phyloP scores from a whole-genome alignment of 92 coral and sea anemone genomes.

The Epizoanthus stellaris region DNA sequence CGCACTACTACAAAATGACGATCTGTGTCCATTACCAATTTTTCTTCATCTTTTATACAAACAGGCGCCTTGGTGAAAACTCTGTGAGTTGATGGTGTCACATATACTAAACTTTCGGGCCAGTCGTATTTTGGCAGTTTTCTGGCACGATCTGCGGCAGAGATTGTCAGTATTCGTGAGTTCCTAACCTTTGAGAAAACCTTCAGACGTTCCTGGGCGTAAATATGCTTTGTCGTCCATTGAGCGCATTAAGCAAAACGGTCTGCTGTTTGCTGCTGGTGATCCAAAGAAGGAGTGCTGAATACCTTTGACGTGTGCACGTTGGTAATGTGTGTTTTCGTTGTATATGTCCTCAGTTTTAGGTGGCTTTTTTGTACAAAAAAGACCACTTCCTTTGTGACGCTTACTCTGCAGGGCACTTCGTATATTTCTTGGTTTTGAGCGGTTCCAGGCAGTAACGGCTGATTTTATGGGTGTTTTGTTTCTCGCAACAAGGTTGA shows the following conservation, averaged over 20 bases:
- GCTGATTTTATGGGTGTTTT: conserved; percentile 49
- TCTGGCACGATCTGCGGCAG: conserved; percentile 50
- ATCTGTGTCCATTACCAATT: conserved; percentile 27
- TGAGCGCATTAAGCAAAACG: conserved; percentile 30
- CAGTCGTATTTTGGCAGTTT: conserved; percentile 58
- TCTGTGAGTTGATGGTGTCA: conserved; percentile 46
- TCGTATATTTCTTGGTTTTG: conserved; percentile 42
- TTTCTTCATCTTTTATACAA: conserved; percentile 42
- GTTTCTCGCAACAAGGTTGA: conserved; percentile 32
- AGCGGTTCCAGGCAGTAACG: conserved; percentile 58
- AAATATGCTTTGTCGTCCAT: no score
- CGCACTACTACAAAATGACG: conserved; percentile 1
- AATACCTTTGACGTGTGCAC: conserved; percentile 17
- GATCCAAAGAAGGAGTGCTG: conserved; percentile 2
- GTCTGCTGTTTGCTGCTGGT: conserved; percentile 27
- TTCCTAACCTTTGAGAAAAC: conserved; percentile 24
- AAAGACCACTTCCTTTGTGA: conserved; percentile 39
- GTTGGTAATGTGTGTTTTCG: conserved; percentile 54
- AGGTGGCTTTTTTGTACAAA: conserved; percentile 56
- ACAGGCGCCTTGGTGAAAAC: conserved; percentile 29
- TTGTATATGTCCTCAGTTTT: conserved; percentile 47
- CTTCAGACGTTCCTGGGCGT: conserved; percentile 42
- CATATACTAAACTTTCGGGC: conserved; percentile 46
- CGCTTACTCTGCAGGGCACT: conserved; percentile 40
- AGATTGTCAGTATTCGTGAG: conserved; percentile 36